Conservation (phyloP, 1,140 invertebrate species). For the Matsumurasca onukii region DNA sequence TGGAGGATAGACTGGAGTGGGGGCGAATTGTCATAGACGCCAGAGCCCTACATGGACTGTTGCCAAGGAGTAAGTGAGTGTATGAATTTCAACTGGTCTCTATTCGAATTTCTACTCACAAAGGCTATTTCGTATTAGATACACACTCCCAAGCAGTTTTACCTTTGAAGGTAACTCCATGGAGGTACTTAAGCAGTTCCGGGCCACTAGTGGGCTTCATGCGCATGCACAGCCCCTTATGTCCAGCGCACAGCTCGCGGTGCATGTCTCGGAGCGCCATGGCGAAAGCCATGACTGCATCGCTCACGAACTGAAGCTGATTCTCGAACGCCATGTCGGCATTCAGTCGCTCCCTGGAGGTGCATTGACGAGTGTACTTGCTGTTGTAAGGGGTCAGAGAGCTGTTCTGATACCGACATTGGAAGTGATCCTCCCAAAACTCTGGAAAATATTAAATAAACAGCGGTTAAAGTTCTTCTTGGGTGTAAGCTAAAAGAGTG, state of each 20-base stretch:
- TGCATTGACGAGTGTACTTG: constrained; percentile 66
- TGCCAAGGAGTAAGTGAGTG: no score
- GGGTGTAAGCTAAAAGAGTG: no score
- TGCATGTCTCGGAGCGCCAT: constrained; percentile 86
- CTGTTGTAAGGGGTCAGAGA: constrained; percentile 78
- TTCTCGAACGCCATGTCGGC: constrained; percentile 81
- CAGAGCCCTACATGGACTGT: no score
- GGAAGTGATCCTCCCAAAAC: constrained; percentile 92
- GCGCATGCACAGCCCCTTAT: constrained; percentile 72
- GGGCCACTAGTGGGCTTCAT: constrained; percentile 89
- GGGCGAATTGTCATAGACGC: no score
- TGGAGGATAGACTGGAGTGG: no score
- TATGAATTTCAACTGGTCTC: no score
- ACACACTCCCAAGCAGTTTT: no score
- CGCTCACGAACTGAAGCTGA: constrained; percentile 90
- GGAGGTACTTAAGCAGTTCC: constrained; percentile 76
- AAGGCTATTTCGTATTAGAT: no score
- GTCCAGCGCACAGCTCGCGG: constrained; percentile 62
- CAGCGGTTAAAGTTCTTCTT: background rate
- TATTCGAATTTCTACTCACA: no score
- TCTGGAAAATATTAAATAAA: constrained; percentile 68
- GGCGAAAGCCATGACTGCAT: constrained; percentile 90
- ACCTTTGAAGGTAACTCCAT: constrained; percentile 84
- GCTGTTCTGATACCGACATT: constrained; percentile 77
- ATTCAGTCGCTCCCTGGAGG: constrained; percentile 68